Evolutionary conservation across 2,797 vertebrate genomes (phyloP), one percentile per base, ranked within the genome.

Genomic region (Jordanella pulchra): DNA sequence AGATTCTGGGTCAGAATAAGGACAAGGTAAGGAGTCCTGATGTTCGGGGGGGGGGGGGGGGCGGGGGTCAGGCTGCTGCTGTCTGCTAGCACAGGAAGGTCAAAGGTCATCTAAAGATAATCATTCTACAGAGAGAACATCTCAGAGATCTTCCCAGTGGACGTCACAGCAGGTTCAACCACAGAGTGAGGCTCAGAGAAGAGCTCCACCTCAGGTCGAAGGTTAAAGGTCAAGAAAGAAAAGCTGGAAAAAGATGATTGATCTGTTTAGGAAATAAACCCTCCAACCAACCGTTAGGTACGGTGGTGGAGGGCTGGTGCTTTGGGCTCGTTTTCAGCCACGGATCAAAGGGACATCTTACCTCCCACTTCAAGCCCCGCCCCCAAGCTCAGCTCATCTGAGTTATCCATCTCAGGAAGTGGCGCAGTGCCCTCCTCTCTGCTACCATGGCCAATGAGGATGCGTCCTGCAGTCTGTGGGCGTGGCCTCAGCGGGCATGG

Each of bases 311-410:
- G 48, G 48, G 48, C 5, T 50, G 48, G 48, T 50, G 48, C 6
- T 50, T 0, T 50, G 48, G 48, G 48, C 48, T 23, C 17, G 55
- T 30, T 7, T 30, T 7, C 25, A 30, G 12, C 27, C 27, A 17
- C 5, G 14, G 14, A 13, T 30, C 27, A 45, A 65, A 7, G 13
- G 4, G 25, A 10, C 35, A 39, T 1, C 72, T 42, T 60, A 67
- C 72, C 32, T 50, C 7, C 18, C 9, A 73, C 23, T 42, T 72
- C 71, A 11, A 72, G 61, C 71, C 18, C 42, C 61, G 71, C 71
- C 71, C 61, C 71, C 3, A 65, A 28, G 45, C 45, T 27, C n/a
- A 60, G 32, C 15, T 67, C 55, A 0, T 67, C 54, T 44, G 42
- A 11, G 21, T 6, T 30, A 23, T 67, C 54, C 72, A 72, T 72